Evolutionary conservation across 2,888 invertebrate genomes (phyloP).

Genomic region (Archaeoteleia sp.): DNA sequence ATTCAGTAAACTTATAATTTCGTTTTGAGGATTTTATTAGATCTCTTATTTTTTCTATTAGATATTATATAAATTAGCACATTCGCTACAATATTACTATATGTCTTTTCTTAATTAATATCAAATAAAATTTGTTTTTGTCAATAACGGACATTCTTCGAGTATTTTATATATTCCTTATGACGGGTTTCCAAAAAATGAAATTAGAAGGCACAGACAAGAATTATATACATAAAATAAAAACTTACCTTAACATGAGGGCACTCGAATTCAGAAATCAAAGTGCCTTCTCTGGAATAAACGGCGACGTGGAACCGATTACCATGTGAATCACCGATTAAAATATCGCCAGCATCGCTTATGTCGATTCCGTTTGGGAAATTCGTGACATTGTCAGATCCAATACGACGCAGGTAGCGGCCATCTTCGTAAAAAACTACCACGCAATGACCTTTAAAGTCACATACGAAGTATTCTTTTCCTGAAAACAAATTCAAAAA

Average conservation of each 20-base stretch:
- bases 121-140: no score
- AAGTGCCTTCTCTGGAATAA: constrained; percentile 90
- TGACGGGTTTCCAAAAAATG: no score
- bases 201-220: neutral
- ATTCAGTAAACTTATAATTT: no score
- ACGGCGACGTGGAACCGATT: constrained; percentile 98
- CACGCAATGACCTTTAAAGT: constrained; percentile 98
- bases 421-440: constrained; percentile 97
- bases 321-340: constrained; percentile 97
- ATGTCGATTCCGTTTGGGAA: constrained; percentile 99
- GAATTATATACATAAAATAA: no score
- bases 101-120: no score
- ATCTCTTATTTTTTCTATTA: no score
- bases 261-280: constrained; percentile 96
- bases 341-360: constrained; percentile 96
- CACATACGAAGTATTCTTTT: constrained; percentile 96
- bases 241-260: constrained; percentile 93
- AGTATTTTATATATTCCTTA: no score
- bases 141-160: no score
- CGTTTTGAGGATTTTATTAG: no score
- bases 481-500: constrained; percentile 76
- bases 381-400: constrained; percentile 95
- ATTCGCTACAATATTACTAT: no score
- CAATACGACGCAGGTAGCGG: constrained; percentile 92
- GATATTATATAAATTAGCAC: no score